Base-by-base conservation (phyloP, 1,140 invertebrate genomes). In the Panagrolaimus sp. region DNA sequence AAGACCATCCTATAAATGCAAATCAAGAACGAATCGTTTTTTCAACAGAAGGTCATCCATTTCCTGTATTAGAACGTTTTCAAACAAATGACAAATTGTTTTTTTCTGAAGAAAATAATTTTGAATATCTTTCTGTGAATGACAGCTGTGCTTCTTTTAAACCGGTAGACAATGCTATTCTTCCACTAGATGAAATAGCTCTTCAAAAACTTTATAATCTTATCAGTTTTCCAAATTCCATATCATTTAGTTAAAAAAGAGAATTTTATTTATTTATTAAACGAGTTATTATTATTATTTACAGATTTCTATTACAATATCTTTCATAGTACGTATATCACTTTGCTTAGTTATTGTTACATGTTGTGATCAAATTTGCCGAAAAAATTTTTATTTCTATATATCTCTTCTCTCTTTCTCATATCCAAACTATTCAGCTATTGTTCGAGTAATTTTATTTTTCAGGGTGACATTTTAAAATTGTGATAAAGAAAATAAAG, bases 31-130 rank as follows among this genome's bases (percentile, higher is more conserved):
- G 85, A 23, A 88, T 87, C 75, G 70, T 90, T 11, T 90, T 90
- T 76, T 88, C 87, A 7, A 90, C 89, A 8, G 88, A 90, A 80
- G 89, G 89, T 2, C 89, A 90, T 75, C 74, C 89, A 16, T 85
- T 90, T 70, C 88, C 89, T 11, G 77, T 90, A 5, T 78, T 83
- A 46, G 70, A 76, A 11, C 79, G 80, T 65, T 86, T 87, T 67
- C 82, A 86, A 25, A 65, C 20, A 20, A 57, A 20, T 25, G 31
- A 38, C 31, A 38, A 38, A 38, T 38, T 38, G 31, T 38, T 38
- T 38, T 38, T 38, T 38, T 57, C 25, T 8, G 5, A 16, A 45
- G 27, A n/a, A 25, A 57, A 57, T 57, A 25, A 20, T 23, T 38
- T 38, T 38, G 7, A 38, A 38, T 38, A 38, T 38, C 7, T 38